These are phyloP conservation scores for Fringilla coelebs DNA, from an alignment of 2,797 vertebrate genomes.

Conservation along the genomic window DNA sequence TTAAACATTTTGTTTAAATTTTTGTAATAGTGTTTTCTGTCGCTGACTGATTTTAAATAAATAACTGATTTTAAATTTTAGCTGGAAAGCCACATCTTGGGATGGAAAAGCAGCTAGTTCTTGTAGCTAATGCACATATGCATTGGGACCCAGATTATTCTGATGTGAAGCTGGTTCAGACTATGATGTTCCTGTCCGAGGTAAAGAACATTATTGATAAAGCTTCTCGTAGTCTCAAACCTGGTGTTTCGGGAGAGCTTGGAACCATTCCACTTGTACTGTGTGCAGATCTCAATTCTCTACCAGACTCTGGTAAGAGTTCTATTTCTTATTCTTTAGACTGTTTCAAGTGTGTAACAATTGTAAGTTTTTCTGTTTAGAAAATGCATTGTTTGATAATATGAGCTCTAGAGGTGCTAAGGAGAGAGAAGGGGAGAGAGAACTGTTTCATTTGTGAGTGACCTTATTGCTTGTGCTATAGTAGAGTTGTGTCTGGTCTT, in stretches of 20 bases:
- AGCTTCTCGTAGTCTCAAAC: conserved; percentile 91
- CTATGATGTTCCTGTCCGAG: conserved; percentile 99
- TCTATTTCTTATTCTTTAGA: not conserved
- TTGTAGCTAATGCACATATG: conserved; percentile 97
- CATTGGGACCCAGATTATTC: conserved; percentile 99
- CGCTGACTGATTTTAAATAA: not conserved
- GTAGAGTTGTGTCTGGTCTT: not conserved
- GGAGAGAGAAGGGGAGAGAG: not conserved
- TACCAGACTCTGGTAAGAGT: conserved; percentile 92
- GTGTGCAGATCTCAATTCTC: conserved; percentile 97
- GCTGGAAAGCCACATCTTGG: conserved; percentile 90
- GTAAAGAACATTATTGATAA: conserved; percentile 98
- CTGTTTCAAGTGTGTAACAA: not conserved
- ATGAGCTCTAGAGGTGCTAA: not conserved
- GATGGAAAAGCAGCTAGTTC: conserved; percentile 93
- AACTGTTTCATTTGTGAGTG: not conserved
- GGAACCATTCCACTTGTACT: conserved; percentile 94
- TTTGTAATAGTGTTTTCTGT: not conserved
- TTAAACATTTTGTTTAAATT: not conserved
- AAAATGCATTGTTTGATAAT: not conserved
- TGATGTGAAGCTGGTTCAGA: conserved; percentile 96
- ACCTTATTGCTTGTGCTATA: not conserved
- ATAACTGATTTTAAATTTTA: conserved; percentile 53
- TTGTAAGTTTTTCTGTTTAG: not conserved
- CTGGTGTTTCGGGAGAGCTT: conserved; percentile 87